Evolutionary conservation across 1,140 invertebrate species (phyloP).

Genomic region (Euglossa dilemma): DNA sequence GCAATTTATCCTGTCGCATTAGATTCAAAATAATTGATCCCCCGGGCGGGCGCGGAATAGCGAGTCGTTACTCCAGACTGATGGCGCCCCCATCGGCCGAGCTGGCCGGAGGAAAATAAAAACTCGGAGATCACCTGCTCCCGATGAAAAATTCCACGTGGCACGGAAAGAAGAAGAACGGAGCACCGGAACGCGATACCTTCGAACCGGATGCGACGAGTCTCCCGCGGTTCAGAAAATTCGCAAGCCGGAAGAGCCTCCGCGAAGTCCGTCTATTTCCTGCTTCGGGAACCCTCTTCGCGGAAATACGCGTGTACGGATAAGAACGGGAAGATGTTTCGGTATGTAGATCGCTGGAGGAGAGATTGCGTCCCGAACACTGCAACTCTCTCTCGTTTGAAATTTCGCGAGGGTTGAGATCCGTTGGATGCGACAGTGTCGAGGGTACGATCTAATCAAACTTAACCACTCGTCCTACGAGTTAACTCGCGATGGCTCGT

Average conservation of each 20-base stretch:
- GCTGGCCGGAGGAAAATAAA: conserved; percentile 70
- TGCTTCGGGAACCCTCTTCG: neutral
- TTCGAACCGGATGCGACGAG: conserved; percentile 39
- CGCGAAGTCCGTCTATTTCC: neutral
- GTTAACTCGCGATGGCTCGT: too few species aligned
- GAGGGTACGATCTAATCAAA: too few species aligned
- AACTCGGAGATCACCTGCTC: conserved; percentile 69
- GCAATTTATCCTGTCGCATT: conserved; percentile 74
- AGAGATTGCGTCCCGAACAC: too few species aligned
- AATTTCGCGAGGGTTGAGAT: too few species aligned
- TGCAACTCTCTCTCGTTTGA: too few species aligned
- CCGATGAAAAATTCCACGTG: conserved; percentile 66
- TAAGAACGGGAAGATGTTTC: too few species aligned
- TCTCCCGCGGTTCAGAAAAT: conserved; percentile 46
- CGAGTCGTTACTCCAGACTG: conserved; percentile 72
- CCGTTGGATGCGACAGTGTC: too few species aligned
- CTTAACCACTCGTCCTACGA: too few species aligned
- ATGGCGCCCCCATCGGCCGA: conserved; percentile 54
- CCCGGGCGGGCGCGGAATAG: conserved; percentile 66
- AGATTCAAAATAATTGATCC: conserved; percentile 78
- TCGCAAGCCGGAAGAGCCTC: conserved; percentile 5
- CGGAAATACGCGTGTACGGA: too few species aligned
- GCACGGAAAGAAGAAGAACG: neutral
- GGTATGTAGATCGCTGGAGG: neutral
- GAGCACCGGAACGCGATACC: neutral